phyloP scores from a whole-genome alignment of 1,140 invertebrate species.

The Marisa cornuarietis region DNA sequence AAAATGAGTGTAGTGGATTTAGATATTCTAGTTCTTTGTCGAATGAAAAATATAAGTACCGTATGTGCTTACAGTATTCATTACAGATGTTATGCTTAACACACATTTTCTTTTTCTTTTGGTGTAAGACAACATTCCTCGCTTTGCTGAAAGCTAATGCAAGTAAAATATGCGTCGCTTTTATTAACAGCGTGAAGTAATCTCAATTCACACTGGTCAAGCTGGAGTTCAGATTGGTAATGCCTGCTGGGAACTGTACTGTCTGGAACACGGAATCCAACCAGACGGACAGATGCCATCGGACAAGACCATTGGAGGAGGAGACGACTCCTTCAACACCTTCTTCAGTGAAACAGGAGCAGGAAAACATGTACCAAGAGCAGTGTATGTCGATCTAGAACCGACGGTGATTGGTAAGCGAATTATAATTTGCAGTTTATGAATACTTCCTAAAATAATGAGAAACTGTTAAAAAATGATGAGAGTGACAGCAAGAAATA shows the following conservation, averaged over 20 bases:
- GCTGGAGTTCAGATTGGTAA: constrained; percentile 90
- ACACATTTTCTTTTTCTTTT: no score
- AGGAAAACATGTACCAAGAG: constrained; percentile 66
- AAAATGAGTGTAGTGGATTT: no score
- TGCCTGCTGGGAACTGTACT: constrained; percentile 85
- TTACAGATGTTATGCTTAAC: no score
- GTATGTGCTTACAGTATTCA: no score
- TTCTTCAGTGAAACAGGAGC: constrained; percentile 86
- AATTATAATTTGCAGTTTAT: neutral
- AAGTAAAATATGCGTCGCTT: no score
- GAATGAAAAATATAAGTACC: no score
- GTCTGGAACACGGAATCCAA: constrained; percentile 89
- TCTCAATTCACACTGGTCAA: constrained; percentile 88
- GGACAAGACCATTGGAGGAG: constrained; percentile 67
- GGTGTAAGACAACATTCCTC: no score
- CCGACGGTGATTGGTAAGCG: constrained; percentile 64
- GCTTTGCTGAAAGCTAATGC: no score
- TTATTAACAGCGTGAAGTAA: constrained; percentile 73
- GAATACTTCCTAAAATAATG: no score
- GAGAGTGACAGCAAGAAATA: no score
- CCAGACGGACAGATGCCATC: constrained; percentile 77
- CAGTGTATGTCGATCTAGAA: constrained; percentile 67
- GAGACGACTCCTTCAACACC: constrained; percentile 88
- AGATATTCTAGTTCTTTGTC: no score
- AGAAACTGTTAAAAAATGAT: no score